Evolutionary conservation across 2,113 vertebrate species (phyloP).

Genomic region (Burhinus oedicnemus): DNA sequence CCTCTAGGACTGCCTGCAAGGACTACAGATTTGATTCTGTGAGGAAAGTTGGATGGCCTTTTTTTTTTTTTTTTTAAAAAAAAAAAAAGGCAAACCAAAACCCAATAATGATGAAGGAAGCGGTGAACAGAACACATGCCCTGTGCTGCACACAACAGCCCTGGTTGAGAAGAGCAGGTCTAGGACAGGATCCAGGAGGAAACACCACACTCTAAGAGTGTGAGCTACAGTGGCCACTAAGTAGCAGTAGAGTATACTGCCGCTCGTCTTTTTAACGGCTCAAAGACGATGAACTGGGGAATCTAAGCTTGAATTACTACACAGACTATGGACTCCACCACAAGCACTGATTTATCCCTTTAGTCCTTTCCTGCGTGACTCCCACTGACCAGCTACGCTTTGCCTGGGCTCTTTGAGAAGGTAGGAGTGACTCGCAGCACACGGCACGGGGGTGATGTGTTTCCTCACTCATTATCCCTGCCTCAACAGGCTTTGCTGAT

Average conservation of each 20-base stretch:
- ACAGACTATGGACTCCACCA: not conserved
- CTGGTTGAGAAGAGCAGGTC: not conserved
- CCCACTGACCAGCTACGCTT: not conserved
- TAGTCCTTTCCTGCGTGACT: not conserved
- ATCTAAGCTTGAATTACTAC: not conserved
- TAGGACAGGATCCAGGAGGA: not conserved
- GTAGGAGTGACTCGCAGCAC: not conserved
- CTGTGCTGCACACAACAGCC: not conserved
- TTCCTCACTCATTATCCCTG: not conserved
- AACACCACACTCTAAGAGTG: not conserved
- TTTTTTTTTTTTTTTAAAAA: not conserved
- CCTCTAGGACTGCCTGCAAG: not conserved
- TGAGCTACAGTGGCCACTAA: not conserved
- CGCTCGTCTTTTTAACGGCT: not conserved
- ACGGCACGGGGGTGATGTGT: not conserved
- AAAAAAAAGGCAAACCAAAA: not conserved
- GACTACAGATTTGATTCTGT: not conserved
- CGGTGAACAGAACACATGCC: rapidly evolving
- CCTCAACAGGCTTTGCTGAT: not conserved
- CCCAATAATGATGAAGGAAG: rapidly evolving
- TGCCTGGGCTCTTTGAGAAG: not conserved
- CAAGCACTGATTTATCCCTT: not conserved
- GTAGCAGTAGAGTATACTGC: not conserved
- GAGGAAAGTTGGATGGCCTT: not conserved
- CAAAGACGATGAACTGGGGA: not conserved